Evolutionary conservation across 2,888 invertebrate species (phyloP), one percentile per base, ranked within the genome.

Genomic region (Hemistola chrysoprasaria): DNA sequence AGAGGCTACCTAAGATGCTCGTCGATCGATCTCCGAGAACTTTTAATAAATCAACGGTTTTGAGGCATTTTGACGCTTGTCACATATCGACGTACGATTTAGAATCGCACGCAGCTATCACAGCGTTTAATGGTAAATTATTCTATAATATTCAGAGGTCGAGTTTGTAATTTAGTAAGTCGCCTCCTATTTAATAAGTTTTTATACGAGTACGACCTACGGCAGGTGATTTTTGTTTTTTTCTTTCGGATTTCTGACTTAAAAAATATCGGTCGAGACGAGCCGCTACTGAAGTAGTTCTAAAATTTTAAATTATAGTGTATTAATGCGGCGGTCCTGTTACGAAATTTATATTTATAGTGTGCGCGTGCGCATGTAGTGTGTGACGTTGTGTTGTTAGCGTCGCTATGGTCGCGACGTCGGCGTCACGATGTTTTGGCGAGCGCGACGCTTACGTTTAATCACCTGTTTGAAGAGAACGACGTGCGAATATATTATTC

Each of bases 121-220:
- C 45, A 46, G 63, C 48, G 51, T 67, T 75, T 66, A 71, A 76
- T 74, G 77, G 72, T 76, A 80, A 85, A 81, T 84, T 83, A 83
- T 84, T 84, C 78, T 76, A 74, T 83, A 85, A 85, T 80, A 74
- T 73, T 74, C 73, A 77, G 81, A 85, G 81, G 80, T 86, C 72
- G 83, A 77, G 71, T 83, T 85, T 78, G 81, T 87, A 87, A 87
- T 88, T 87, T 85, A 82, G 86, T 85, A 78, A 78, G 86, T 84
- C 77, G 81, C 84, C 85, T 87, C 85, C 86, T 88, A 83, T 87
- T 87, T 87, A 86, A 86, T 86, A 79, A 78, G 74, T 77, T 85
- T 79, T 80, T 78, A 71, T 71, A 62, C 64, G 65, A 62, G 70
- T 71, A 62, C 64, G 65, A 62, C 59, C 63, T 65, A 57, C 65